Base-by-base conservation (phyloP, 2,888 invertebrate species). In the Ennomos quercinarius region DNA sequence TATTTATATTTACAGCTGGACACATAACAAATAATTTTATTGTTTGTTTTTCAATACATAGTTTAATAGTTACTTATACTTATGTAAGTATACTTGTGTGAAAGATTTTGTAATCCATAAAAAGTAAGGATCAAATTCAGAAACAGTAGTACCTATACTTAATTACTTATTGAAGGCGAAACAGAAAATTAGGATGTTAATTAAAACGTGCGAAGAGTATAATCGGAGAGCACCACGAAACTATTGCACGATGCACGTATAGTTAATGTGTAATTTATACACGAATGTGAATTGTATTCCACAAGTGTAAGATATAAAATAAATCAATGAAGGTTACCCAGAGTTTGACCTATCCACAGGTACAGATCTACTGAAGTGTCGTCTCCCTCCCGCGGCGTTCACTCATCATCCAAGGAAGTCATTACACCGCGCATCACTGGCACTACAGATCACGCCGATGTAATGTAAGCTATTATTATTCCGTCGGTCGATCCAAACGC, bases 381-480 rank as follows among this genome's bases (percentile, higher is more conserved):
- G 27, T 27, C 27, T 17, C 17, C 3, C 27, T 27, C 27, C 27
- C 27, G 5, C 27, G 5, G 27, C 27, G 27, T 0, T 27, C 27
- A 27, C 27, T 6, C 39, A 37, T 10, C 38, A 12, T 38, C 38
- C 10, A 44, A 34, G 36, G 44, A 52, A 52, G 39, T 10, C 38
- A 52, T 51, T 37, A 38, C 4, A 51, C 10, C 9, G 27, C 9
- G 27, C 9, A 27, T 36, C 41, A 17, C 38, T 13, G 57, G n/a
- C 50, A 35, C 46, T 50, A 9, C 27, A 37, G 41, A 41, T 42
- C 46, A 11, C 17, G 35, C 48, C 27, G 36, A 36, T 37, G 27
- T 39, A 27, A 44, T 45, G 17, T 10, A 38, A 36, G 41, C 43
- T n/a, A 51, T 59, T 50, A 44, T 10, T 42, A 59, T 59, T 54